Evolutionary conservation across 2,797 vertebrate species (phyloP), one percentile per base, ranked within the genome.

Genomic region (Hyperoplus lanceolatus): DNA sequence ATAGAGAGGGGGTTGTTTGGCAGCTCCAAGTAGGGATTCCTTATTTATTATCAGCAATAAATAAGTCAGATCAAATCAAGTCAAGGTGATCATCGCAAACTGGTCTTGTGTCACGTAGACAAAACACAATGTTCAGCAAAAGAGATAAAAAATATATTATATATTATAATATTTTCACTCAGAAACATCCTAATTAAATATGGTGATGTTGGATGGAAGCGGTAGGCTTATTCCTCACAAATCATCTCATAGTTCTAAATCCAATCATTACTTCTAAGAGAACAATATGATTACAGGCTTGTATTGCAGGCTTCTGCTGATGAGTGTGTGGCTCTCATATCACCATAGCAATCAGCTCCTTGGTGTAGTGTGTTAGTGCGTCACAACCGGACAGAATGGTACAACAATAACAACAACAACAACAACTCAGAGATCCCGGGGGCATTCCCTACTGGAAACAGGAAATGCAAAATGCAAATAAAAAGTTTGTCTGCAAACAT

Each of bases 1-100:
- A 48, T 0, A 13, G 12, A 71, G 41, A 43, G 29, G 3, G 29
- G 64, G 16, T 39, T 45, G 56, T 67, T 49, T 66, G 50, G 55
- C 39, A 41, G 39, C 61, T 57, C 48, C 42, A 48, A 54, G 54
- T 38, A 54, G 11, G 18, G 1, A 48, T 60, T 18, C 9, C 12
- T 81, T 50, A 42, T 65, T 70, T 51, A 43, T 38, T 41, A 65
- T 6, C 8, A 11, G 36, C 51, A 56, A 63, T 62, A 70, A 62
- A 61, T 59, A 9, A 41, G 54, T 15, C 16, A 2, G 11, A 38
- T 29, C 29, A 58, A 77, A 58, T 77, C 55, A 68, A 73, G 49
- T 61, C 1, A 5, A 42, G 54, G 15, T 45, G 14, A 60, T 73
- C 29, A 55, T 8, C 41, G 43, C 9, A 62, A 43, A 71, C 14